Conservation (phyloP, 2,113 vertebrate species). For the Amblyornis subalaris region DNA sequence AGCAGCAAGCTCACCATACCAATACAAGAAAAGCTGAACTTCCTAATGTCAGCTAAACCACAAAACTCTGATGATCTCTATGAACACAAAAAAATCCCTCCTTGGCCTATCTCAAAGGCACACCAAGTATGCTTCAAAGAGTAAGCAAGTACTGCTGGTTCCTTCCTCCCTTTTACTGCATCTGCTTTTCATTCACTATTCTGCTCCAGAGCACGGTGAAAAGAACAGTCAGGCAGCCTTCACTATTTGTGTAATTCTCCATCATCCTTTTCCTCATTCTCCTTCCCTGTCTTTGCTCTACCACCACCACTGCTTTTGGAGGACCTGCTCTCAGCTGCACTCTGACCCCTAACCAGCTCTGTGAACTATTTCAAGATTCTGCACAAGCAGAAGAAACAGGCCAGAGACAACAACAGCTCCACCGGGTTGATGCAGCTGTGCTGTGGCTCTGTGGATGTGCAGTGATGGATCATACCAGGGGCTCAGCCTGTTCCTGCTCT, state of each 20-base stretch:
- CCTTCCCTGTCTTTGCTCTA: background rate
- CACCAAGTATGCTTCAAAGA: background rate
- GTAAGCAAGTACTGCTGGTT: background rate
- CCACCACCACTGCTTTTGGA: background rate
- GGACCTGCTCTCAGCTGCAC: background rate
- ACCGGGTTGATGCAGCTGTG: accelerated
- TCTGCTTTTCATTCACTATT: background rate
- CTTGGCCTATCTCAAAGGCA: background rate
- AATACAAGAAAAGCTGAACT: background rate
- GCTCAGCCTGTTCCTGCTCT: background rate
- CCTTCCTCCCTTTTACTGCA: background rate
- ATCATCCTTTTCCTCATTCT: background rate
- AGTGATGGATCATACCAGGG: background rate
- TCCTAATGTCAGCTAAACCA: background rate
- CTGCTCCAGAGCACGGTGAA: background rate
- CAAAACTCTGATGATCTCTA: accelerated
- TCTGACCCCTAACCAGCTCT: background rate
- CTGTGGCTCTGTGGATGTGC: background rate
- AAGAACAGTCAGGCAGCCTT: background rate
- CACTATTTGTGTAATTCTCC: background rate
- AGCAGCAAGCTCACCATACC: background rate
- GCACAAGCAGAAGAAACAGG: background rate
- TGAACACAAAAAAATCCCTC: background rate
- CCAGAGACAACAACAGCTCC: background rate
- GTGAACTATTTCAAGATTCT: background rate